Evolutionary conservation across 2,888 invertebrate genomes (phyloP).

Genomic region (Malachius bipustulatus): DNA sequence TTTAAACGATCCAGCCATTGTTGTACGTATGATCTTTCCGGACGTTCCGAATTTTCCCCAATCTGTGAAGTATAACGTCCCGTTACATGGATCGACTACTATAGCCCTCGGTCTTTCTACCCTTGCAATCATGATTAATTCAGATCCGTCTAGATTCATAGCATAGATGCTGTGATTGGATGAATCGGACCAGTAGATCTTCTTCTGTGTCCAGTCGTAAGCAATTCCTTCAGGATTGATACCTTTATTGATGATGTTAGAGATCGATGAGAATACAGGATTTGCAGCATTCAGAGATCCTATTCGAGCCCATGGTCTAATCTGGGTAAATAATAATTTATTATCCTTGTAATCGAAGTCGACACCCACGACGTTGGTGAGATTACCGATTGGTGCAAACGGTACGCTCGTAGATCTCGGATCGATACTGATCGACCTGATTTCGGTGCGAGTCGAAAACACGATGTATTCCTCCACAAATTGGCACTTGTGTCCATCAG

Average conservation of each 20-base stretch:
- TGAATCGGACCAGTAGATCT: slow-evolving; percentile 96
- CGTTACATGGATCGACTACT: slow-evolving; percentile 93
- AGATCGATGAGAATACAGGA: slow-evolving; percentile 50
- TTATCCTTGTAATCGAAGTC: slow-evolving; percentile 90
- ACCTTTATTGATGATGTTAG: slow-evolving; percentile 60
- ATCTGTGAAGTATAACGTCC: slow-evolving; percentile 89
- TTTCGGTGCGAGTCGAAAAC: slow-evolving; percentile 88
- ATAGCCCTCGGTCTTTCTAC: slow-evolving; percentile 91
- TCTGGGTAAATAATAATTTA: slow-evolving; percentile 84
- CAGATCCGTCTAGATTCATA: slow-evolving; percentile 80
- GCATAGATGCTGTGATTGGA: slow-evolving; percentile 89
- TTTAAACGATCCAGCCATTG: slow-evolving; percentile 91
- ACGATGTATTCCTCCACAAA: slow-evolving; percentile 81
- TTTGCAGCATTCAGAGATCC: slow-evolving; percentile 65
- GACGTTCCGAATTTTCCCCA: slow-evolving; percentile 90
- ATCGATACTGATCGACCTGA: slow-evolving; percentile 81
- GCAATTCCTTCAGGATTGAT: slow-evolving; percentile 90
- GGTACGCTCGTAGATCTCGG: slow-evolving; percentile 71
- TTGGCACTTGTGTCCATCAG: slow-evolving; percentile 59
- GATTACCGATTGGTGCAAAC: slow-evolving; percentile 70
- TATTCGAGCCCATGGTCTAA: slow-evolving; percentile 81
- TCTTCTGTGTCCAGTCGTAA: slow-evolving; percentile 96
- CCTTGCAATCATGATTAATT: slow-evolving; percentile 81
- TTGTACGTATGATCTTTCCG: slow-evolving; percentile 87
- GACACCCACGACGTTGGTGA: slow-evolving; percentile 88